Evolutionary conservation across 2,888 invertebrate genomes (phyloP).

Genomic region (Platycheirus rosarum): DNA sequence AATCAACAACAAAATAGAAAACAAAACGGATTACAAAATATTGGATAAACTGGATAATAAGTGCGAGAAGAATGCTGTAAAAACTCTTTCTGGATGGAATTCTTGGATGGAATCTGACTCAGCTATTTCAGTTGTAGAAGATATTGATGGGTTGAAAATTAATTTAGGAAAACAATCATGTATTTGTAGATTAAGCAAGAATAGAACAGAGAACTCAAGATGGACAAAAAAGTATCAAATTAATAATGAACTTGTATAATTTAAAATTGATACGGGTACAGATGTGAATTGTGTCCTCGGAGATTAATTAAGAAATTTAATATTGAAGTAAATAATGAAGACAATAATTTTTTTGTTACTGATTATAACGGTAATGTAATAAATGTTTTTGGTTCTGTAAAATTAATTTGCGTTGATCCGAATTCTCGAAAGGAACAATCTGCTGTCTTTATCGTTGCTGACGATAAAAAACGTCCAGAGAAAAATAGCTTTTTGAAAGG

Average conservation of each 20-base stretch:
- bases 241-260: conserved; percentile 31
- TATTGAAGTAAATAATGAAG: conserved; percentile 15
- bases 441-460: neutral
- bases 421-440: neutral
- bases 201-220: too few relatives aligned
- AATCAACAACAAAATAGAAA: neutral
- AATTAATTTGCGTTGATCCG: conserved; percentile 20
- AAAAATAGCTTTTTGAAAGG: too few relatives aligned
- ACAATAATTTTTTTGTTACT: conserved; percentile 54
- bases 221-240: conserved; percentile 28
- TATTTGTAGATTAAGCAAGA: too few relatives aligned
- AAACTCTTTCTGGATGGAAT: too few relatives aligned
- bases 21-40: too few relatives aligned
- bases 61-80: too few relatives aligned
- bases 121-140: too few relatives aligned
- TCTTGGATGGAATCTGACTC: too few relatives aligned
- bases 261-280: conserved; percentile 56
- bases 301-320: conserved; percentile 40
- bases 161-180: too few relatives aligned
- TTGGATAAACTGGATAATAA: too few relatives aligned
- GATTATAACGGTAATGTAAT: conserved; percentile 71
- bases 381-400: conserved; percentile 36
- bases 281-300: conserved; percentile 41
- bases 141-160: too few relatives aligned
- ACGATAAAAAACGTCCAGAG: too few relatives aligned